phyloP scores from a whole-genome alignment of 2,113 vertebrate genomes.

The Dicentrarchus labrax region DNA sequence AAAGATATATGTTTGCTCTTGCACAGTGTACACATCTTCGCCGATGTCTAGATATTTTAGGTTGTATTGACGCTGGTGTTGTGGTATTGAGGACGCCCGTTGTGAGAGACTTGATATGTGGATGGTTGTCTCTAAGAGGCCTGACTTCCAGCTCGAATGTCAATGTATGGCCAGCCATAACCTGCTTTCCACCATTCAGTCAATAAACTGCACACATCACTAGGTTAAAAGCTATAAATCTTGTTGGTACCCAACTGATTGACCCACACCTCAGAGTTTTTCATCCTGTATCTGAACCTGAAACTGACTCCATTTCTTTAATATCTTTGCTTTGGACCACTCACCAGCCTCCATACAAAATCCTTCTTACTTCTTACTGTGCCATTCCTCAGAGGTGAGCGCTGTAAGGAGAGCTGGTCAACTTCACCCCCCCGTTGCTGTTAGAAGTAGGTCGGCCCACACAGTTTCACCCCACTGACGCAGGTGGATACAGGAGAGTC shows the following conservation, averaged over 20 bases:
- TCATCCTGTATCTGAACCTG: slow-evolving; percentile 40
- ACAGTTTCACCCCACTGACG: slow-evolving; percentile 32
- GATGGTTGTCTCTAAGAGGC: not conserved
- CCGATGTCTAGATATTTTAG: not conserved
- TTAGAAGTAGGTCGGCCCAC: slow-evolving; percentile 69
- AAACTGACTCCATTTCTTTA: slow-evolving; percentile 42
- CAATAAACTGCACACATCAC: slow-evolving; percentile 9
- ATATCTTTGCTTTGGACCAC: slow-evolving; percentile 43
- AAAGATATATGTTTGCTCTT: slow-evolving; percentile 16
- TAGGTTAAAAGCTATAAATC: slow-evolving; percentile 19
- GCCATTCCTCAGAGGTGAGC: slow-evolving; percentile 73
- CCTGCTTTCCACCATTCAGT: not conserved
- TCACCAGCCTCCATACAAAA: slow-evolving; percentile 8
- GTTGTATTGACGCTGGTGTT: slow-evolving; percentile 9
- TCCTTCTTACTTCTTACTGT: slow-evolving; percentile 28
- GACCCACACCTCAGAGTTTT: not conserved
- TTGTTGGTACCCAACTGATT: slow-evolving; percentile 9
- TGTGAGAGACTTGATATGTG: slow-evolving; percentile 4
- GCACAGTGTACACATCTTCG: not conserved
- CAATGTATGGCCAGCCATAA: not conserved
- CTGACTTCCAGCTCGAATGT: slow-evolving; percentile 24
- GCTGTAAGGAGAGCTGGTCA: slow-evolving; percentile 71
- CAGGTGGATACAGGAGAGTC: slow-evolving; percentile 28
- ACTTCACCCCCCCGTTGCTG: slow-evolving; percentile 7
- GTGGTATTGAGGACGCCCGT: not conserved